These are phyloP conservation scores for Brachypodius melanocephalos DNA, from an alignment of 2,113 vertebrate genomes.

Conservation along the genomic window DNA sequence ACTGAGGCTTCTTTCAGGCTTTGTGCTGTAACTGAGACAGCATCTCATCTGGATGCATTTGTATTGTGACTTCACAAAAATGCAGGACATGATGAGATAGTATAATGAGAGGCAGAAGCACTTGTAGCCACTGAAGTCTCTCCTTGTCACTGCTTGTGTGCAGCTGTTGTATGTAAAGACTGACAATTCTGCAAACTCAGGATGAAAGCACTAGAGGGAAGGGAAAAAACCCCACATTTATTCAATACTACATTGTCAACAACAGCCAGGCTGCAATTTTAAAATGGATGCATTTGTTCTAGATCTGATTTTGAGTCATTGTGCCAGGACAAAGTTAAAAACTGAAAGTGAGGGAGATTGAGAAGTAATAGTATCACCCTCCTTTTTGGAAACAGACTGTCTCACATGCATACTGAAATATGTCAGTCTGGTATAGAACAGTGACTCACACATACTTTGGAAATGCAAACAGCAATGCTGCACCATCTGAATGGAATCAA, in stretches of 20 bases:
- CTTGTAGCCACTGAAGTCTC: background rate
- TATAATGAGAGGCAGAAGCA: background rate
- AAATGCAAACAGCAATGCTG: background rate
- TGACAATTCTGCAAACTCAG: background rate
- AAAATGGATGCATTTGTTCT: background rate
- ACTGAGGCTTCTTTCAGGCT: background rate
- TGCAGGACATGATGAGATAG: background rate
- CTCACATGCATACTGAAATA: background rate
- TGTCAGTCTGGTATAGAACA: background rate
- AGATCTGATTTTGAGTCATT: background rate
- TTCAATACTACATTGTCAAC: background rate
- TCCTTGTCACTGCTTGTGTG: background rate
- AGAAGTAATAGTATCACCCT: background rate
- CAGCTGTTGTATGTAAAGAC: background rate
- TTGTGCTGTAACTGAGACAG: background rate
- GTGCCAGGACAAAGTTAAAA: background rate
- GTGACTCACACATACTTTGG: background rate
- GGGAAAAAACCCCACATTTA: background rate
- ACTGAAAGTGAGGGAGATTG: background rate
- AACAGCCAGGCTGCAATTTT: background rate
- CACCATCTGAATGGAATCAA: background rate
- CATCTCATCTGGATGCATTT: background rate
- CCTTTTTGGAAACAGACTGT: background rate
- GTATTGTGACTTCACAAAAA: background rate
- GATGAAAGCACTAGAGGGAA: background rate